Conservation (phyloP, 2,888 invertebrate species). For the Spatulosminthurus flaviceps region DNA sequence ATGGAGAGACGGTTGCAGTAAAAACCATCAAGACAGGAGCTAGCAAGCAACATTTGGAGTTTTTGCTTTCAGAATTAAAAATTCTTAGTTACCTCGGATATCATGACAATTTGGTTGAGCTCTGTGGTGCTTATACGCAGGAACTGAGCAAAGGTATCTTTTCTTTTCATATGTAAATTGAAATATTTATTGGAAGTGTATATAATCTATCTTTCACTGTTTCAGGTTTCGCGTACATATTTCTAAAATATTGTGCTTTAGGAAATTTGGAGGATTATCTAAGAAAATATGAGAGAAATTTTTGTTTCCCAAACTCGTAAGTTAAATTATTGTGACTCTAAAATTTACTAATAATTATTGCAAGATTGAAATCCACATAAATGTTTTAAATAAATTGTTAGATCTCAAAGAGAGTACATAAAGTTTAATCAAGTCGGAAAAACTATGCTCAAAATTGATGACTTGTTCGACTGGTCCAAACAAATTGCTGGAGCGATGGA, state of each 20-base stretch:
- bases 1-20: neutral
- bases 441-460: neutral
- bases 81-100: neutral
- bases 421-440: neutral
- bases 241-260: neutral
- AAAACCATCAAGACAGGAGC: neutral
- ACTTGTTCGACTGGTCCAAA: neutral
- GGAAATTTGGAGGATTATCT: neutral
- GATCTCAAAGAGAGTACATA: neutral
- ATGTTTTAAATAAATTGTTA: neutral
- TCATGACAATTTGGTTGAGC: neutral
- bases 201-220: neutral
- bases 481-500: neutral
- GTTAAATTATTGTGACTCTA: too few species aligned
- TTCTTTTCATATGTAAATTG: neutral
- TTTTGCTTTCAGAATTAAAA: slow-evolving; percentile 4
- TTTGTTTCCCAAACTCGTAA: neutral
- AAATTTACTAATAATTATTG: too few species aligned
- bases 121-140: neutral
- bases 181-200: neutral
- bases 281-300: neutral
- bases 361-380: too few species aligned
- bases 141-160: neutral
- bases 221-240: neutral
- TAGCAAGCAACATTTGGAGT: neutral